phyloP scores from a whole-genome alignment of 2,888 invertebrate species.

The Sabatieria punctata region DNA sequence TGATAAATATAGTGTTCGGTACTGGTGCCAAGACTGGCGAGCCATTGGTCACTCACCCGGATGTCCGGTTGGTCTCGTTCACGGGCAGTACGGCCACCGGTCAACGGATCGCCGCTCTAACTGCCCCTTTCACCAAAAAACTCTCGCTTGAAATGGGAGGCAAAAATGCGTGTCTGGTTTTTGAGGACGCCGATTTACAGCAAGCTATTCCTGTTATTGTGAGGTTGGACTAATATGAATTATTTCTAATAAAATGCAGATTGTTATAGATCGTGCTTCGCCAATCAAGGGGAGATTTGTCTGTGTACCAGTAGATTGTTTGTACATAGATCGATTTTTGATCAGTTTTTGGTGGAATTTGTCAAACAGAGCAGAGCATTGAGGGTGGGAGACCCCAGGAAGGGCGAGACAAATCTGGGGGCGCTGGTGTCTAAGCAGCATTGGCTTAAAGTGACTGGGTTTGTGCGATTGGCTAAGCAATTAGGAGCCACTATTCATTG shows the following conservation, averaged over 20 bases:
- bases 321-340: conserved; percentile 38
- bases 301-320: conserved; percentile 41
- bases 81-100: conserved; percentile 41
- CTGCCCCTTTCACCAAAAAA: conserved; percentile 38
- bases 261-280: conserved; percentile 39
- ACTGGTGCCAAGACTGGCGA: conserved; percentile 38
- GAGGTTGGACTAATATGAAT: no score
- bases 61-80: conserved; percentile 40
- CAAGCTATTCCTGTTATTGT: conserved; percentile 34
- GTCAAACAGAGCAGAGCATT: conserved; percentile 17
- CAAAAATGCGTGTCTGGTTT: conserved; percentile 42
- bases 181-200: conserved; percentile 38
- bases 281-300: conserved; percentile 44
- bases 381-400: conserved; percentile 14
- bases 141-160: conserved; percentile 44
- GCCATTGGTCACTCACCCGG: conserved; percentile 38
- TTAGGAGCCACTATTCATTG: conserved; percentile 36
- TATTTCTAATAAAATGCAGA: no score
- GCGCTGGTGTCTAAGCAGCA: conserved; percentile 39
- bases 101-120: conserved; percentile 29
- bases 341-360: conserved; percentile 35
- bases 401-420: conserved; percentile 28
- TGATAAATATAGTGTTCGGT: conserved; percentile 42
- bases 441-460: conserved; percentile 33
- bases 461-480: conserved; percentile 27